Base-by-base conservation (phyloP, 2,113 vertebrate genomes). In the Trematomus loennbergii region DNA sequence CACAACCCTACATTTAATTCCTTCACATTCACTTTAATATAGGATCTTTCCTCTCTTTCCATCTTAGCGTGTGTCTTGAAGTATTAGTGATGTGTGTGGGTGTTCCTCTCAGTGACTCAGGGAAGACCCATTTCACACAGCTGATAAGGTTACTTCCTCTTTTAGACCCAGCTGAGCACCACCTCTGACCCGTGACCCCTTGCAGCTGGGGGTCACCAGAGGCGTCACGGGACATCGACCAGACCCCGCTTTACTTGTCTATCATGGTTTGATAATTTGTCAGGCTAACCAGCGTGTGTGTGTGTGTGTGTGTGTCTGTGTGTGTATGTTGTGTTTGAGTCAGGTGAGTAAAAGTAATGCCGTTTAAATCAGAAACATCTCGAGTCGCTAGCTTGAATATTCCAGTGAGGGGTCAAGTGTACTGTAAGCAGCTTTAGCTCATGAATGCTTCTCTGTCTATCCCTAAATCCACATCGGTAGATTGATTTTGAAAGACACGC, bases 61-160 rank as follows among this genome's bases (percentile, higher is more conserved):
- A 59, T 67, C 22, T n/a, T 40, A 17, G 49, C 9, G 13, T n/a
- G 36, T 54, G 18, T 60, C 46, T 29, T n/a, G 10, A 4, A 22
- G 64, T 79, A 88, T 83, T 63, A 67, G 83, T 63, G 75, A 50
- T 68, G 77, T 79, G 64, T 81, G 85, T 87, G 83, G 74, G 82
- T 87, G 90, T 90, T 81, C 64, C 52, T 18, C 61, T 50, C 58
- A 36, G 18, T 64, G 36, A 48, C 53, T 81, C 55, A 20, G 59
- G 72, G 65, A 87, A 62, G 29, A 65, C 53, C 58, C 59, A 40
- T 62, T 82, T 83, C 72, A 68, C 81, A 69, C 89, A 87, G 82
- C 82, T 90, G 93, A 92, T 93, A 89, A 70, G 78, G 83, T 54
- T 71, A 82, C 90, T 91, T 93, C 87, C 89, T 86, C 72, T 91